These are phyloP conservation scores for Acrossocheilus fasciatus DNA, from an alignment of 2,797 vertebrate genomes.

Conservation along the genomic window DNA sequence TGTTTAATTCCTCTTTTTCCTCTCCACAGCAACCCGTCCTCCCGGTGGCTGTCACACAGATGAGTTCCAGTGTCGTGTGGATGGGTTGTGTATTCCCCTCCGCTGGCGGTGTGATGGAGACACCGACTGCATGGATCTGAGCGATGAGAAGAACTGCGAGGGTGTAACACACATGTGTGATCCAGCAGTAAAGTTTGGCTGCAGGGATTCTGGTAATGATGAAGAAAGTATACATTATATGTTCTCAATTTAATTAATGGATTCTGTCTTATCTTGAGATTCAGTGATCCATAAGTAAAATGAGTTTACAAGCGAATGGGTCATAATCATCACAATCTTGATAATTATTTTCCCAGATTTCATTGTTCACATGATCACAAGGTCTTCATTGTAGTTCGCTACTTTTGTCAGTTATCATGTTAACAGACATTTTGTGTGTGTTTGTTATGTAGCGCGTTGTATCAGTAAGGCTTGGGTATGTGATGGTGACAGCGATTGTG, in stretches of 20 bases:
- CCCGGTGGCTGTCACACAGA: slow-evolving; percentile 94
- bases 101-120: slow-evolving; percentile 96
- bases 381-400: background rate
- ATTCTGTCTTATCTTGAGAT: slow-evolving; percentile 12
- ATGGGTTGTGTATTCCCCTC: slow-evolving; percentile 93
- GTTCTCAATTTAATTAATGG: background rate
- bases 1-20: background rate
- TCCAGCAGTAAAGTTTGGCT: slow-evolving; percentile 95
- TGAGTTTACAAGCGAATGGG: background rate
- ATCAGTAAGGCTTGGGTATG: slow-evolving; percentile 99
- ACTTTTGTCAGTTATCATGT: background rate
- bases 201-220: slow-evolving; percentile 90
- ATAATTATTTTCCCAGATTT: background rate
- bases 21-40: slow-evolving; percentile 87
- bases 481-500: slow-evolving; percentile 95
- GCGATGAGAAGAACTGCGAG: slow-evolving; percentile 96
- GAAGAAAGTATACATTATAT: slow-evolving; percentile 14
- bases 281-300: background rate
- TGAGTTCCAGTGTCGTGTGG: slow-evolving; percentile 95
- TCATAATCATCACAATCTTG: background rate
- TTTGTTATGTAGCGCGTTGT: slow-evolving; percentile 82
- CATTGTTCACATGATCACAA: background rate
- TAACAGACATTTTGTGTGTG: background rate
- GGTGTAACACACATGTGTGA: slow-evolving; percentile 94
- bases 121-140: slow-evolving; percentile 97